phyloP scores from a whole-genome alignment of 2,113 vertebrate genomes.

The Chaetura pelagica region DNA sequence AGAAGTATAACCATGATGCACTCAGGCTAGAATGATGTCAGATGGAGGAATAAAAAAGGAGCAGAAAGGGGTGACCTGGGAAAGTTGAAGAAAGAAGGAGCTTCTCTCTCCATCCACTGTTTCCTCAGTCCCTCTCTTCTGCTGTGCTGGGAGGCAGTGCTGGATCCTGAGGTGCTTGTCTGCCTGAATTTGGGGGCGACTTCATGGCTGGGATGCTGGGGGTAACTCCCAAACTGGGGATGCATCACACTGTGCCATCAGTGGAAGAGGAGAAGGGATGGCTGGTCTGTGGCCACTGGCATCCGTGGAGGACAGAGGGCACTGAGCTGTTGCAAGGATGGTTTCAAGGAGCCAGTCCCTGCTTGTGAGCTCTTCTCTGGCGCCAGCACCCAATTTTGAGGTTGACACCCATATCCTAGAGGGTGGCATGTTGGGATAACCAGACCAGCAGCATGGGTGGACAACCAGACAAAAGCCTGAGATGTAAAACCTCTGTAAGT shows the following conservation, averaged over 20 bases:
- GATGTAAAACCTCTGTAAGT: not conserved
- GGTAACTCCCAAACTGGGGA: too few species aligned
- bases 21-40: not conserved
- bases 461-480: not conserved
- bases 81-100: not conserved
- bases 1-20: not conserved
- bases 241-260: rapidly evolving
- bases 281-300: not conserved
- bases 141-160: not conserved
- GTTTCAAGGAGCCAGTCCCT: not conserved
- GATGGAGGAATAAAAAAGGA: not conserved
- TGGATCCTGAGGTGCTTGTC: not conserved
- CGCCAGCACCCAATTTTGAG: not conserved
- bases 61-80: not conserved
- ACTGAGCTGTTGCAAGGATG: not conserved
- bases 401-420: not conserved
- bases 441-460: rapidly evolving
- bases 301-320: not conserved
- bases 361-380: not conserved
- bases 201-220: not conserved
- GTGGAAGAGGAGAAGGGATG: rapidly evolving
- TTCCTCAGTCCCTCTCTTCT: not conserved
- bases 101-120: not conserved
- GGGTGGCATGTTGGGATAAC: rapidly evolving
- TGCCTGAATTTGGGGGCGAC: not conserved